Evolutionary conservation across 92 coral and sea anemone genomes (phyloP).

Genomic region (Chrysogorgia sp.): DNA sequence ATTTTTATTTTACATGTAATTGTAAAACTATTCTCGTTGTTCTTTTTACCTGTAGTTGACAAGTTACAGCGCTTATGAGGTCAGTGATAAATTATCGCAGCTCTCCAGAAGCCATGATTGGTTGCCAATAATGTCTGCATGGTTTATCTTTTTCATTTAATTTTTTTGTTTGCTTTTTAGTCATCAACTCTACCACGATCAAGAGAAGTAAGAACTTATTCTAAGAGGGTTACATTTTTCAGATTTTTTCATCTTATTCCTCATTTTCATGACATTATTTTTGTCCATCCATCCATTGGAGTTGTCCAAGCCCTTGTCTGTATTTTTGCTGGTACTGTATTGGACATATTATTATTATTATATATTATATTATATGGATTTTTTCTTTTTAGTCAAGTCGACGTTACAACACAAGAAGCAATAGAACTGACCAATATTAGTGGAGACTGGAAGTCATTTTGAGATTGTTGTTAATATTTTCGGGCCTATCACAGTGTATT

Average conservation of each 20-base stretch:
- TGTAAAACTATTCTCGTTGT: no score
- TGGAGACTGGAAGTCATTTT: not conserved
- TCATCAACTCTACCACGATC: conserved; percentile 68
- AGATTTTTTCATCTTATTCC: no score
- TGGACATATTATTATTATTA: not conserved
- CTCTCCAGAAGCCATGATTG: no score
- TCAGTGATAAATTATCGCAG: no score
- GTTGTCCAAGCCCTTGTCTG: not conserved
- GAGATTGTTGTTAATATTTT: not conserved
- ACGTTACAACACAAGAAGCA: conserved; percentile 27
- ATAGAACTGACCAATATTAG: conserved; percentile 16
- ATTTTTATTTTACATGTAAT: no score
- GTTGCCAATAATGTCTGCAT: no score
- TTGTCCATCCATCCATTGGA: no score
- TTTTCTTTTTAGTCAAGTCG: conserved; percentile 16
- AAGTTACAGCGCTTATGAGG: no score
- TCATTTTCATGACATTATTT: no score
- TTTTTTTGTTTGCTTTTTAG: conserved; percentile 44
- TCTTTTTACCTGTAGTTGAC: no score
- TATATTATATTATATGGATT: no score
- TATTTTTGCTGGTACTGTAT: not conserved
- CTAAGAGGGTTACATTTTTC: not conserved
- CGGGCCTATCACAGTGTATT: no score
- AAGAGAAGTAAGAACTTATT: conserved; percentile 47
- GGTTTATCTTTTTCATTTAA: not conserved